Evolutionary conservation across 1,140 invertebrate genomes (phyloP), one percentile per base, ranked within the genome.

Genomic region (Leptinotarsa texana): DNA sequence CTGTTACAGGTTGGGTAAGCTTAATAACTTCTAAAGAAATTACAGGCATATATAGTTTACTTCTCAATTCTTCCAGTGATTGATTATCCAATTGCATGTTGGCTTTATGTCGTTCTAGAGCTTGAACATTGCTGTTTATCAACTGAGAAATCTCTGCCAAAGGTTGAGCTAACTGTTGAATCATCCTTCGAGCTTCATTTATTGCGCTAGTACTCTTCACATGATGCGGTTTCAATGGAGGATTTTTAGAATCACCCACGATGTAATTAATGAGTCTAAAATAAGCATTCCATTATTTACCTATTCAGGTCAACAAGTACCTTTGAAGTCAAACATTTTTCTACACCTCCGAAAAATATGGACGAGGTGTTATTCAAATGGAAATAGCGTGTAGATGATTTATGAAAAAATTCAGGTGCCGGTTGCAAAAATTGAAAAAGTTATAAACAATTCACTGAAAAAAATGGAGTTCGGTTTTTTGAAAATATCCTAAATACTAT

Each of bases 111-210:
- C 73, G 75, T 27, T 81, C 33, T 62, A 84, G 71, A 22, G 76
- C 71, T 4, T 57, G 51, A 0, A 84, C 71, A 68, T 84, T 84
- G 69, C 84, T 80, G 17, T 80, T 67, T 11, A 83, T 80, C 8
- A 82, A 63, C 63, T 84, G 80, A 15, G 78, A 77, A 51, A 84
- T 84, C 65, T 84, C 83, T 13, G 82, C 82, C 63, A 84, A 73
- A 11, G 83, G 83, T 74, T 83, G 79, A 4, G 80, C 76, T 18
- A 84, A 70, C 24, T 83, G 78, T 47, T 80, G 63, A 72, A 84
- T 83, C 8, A 81, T 65, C 33, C 78, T 78, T 24, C 83, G 77
- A 4, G 82, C 82, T 49, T 84, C 78, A 69, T 84, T 84, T 3
- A 84, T 79, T 21, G 78, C 80, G 3, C 78, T 72, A 2, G 83